These are phyloP conservation scores for Leucoptera coffeella DNA, from an alignment of 2,888 invertebrate genomes.

Conservation along the genomic window DNA sequence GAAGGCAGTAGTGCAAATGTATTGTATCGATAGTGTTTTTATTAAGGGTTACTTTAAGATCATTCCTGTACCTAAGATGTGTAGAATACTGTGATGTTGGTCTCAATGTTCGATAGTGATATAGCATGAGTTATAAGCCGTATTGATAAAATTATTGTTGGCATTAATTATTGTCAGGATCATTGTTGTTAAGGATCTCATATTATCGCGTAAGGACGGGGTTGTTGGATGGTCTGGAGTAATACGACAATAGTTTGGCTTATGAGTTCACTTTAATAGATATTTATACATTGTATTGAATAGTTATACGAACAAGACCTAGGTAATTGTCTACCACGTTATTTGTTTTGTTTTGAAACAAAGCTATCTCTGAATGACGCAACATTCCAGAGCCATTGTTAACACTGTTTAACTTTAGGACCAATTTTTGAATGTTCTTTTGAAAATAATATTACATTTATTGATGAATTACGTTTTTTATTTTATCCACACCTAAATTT, in stretches of 20 bases:
- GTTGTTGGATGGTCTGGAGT: slow-evolving; percentile 40
- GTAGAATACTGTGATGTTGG: slow-evolving; percentile 50
- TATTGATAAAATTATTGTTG: slow-evolving; percentile 22
- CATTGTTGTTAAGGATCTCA: slow-evolving; percentile 53
- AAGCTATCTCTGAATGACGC: slow-evolving; percentile 32
- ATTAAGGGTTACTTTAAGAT: slow-evolving; percentile 31
- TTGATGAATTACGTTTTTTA: slow-evolving; percentile 16
- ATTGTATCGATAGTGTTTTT: slow-evolving; percentile 18
- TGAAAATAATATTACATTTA: slow-evolving; percentile 53
- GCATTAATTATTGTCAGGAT: slow-evolving; percentile 11
- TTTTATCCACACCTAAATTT: slow-evolving; percentile 14
- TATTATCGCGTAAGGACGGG: slow-evolving; percentile 33
- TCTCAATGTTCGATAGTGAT: slow-evolving; percentile 44
- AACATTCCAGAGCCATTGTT: slow-evolving; percentile 54
- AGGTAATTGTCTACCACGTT: too few relatives aligned
- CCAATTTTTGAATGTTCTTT: slow-evolving; percentile 53
- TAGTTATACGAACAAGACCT: too few relatives aligned
- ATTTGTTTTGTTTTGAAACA: too few relatives aligned
- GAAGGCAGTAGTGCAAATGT: slow-evolving; percentile 45
- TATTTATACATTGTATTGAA: too few relatives aligned
- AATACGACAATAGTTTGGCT: slow-evolving; percentile 4
- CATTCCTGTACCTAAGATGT: slow-evolving; percentile 52
- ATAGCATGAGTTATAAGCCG: slow-evolving; percentile 44
- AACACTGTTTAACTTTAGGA: slow-evolving; percentile 52
- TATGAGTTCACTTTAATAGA: too few relatives aligned